Conservation (phyloP, 1,140 invertebrate genomes). For the Neodiprion virginianus region DNA sequence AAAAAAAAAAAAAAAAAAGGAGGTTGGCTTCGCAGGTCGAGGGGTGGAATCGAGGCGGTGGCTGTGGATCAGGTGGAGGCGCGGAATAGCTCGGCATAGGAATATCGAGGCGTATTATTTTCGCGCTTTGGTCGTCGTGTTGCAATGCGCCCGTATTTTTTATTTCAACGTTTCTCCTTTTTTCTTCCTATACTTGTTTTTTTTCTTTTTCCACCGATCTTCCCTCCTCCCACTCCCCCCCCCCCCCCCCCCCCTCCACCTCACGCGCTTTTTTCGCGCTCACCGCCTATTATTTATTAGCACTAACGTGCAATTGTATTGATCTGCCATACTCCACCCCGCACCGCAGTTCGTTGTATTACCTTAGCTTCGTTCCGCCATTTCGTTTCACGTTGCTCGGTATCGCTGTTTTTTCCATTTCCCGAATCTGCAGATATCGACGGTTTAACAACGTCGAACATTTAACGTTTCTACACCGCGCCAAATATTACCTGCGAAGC, state of each 20-base stretch:
- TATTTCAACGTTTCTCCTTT: background rate
- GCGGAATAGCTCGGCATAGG: constrained; percentile 33
- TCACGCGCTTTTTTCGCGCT: constrained; percentile 42
- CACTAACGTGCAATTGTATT: constrained; percentile 65
- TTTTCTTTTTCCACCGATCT: no score
- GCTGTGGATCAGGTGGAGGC: constrained; percentile 32
- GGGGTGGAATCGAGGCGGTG: background rate
- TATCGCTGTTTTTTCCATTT: no score
- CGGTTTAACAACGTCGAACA: no score
- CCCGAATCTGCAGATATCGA: no score
- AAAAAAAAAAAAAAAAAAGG: background rate
- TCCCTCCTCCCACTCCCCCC: no score
- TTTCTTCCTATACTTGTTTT: background rate
- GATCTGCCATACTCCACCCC: constrained; percentile 61
- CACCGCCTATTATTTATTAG: constrained; percentile 64
- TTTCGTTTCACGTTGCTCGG: background rate
- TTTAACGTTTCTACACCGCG: no score
- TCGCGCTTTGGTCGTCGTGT: constrained; percentile 60
- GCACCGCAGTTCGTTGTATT: background rate
- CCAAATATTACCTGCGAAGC: no score
- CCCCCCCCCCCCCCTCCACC: no score
- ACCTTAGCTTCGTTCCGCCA: background rate
- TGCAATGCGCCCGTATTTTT: constrained; percentile 62
- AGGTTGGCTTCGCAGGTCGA: background rate
- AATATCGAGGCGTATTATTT: constrained; percentile 52